A percentile compares a stretch with the other conserved stretches of the same genome.
Conservation (phyloP, 2,113 vertebrate species). For the Perccottus glenii region DNA sequence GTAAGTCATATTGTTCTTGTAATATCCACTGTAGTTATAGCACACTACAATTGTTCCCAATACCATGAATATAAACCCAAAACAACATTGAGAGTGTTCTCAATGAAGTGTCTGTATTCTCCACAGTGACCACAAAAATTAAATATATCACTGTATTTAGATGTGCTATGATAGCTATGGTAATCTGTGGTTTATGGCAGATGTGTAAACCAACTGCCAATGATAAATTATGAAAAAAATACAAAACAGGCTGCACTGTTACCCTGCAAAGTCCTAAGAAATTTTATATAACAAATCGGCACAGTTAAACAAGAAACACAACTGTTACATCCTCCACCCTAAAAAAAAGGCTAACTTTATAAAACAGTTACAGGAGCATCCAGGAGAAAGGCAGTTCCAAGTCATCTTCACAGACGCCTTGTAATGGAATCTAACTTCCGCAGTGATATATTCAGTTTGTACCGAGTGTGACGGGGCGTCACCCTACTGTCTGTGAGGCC, state of each 20-base stretch:
- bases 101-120: too few relatives aligned
- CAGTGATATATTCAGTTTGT: conserved; percentile 69
- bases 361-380: background rate
- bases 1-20: too few relatives aligned
- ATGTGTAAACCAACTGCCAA: too few relatives aligned
- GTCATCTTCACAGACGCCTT: conserved; percentile 39
- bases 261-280: background rate
- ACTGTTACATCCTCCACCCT: background rate
- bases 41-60: too few relatives aligned
- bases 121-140: too few relatives aligned
- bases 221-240: background rate
- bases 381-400: background rate
- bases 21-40: too few relatives aligned
- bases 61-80: too few relatives aligned
- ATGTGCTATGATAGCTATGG: background rate
- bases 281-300: background rate
- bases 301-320: too few relatives aligned
- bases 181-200: background rate
- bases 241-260: background rate
- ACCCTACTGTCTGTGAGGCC: conserved; percentile 65
- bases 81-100: too few relatives aligned
- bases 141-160: too few relatives aligned
- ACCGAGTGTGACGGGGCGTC: conserved; percentile 78
- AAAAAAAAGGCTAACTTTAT: background rate
- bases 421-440: conserved; percentile 79